These are phyloP conservation scores for Eretmocerus hayati DNA, from an alignment of 2,888 invertebrate genomes.

Conservation along the genomic window DNA sequence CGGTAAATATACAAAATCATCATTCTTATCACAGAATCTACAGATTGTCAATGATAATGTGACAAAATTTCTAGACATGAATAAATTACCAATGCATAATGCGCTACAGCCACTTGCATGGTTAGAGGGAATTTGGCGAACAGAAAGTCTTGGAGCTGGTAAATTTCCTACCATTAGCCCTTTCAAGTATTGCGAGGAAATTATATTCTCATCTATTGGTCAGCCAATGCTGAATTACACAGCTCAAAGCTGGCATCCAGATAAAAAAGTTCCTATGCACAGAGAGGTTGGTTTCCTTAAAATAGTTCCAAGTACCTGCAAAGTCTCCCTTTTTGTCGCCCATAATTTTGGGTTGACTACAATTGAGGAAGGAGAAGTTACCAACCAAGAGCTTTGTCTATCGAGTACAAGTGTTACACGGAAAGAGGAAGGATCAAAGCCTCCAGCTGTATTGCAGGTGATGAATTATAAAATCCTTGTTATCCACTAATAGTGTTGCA, in stretches of 20 bases:
- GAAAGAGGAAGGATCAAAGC: conserved; percentile 50
- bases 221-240: conserved; percentile 57
- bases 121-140: conserved; percentile 56
- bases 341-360: conserved; percentile 59
- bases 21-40: no score
- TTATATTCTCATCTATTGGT: conserved; percentile 54
- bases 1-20: no score
- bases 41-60: no score
- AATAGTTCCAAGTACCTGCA: conserved; percentile 51
- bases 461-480: not conserved
- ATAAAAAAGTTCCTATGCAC: conserved; percentile 55
- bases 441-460: conserved; percentile 49
- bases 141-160: conserved; percentile 49
- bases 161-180: conserved; percentile 54
- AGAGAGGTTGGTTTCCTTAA: conserved; percentile 58
- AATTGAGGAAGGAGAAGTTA: conserved; percentile 53
- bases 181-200: conserved; percentile 53
- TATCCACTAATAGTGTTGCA: no score
- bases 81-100: conserved; percentile 43
- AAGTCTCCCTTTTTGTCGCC: conserved; percentile 52
- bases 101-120: conserved; percentile 53
- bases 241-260: conserved; percentile 51
- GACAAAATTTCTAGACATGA: conserved; percentile 29
- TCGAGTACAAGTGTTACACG: conserved; percentile 49
- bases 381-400: conserved; percentile 41